phyloP scores from a whole-genome alignment of 2,113 vertebrate species.

The Cygnus atratus region DNA sequence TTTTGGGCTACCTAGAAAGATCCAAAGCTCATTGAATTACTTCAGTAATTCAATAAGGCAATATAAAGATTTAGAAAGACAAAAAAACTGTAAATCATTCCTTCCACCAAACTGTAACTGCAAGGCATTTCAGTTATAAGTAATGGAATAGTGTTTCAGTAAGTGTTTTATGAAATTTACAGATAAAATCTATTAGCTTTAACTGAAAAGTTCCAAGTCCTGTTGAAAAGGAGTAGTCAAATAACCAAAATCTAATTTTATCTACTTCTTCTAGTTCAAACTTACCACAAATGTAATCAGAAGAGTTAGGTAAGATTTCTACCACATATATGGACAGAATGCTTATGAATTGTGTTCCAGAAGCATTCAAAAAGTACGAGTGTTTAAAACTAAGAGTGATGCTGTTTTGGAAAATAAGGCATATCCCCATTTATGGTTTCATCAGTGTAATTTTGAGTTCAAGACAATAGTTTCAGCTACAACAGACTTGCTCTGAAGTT shows the following conservation, averaged over 20 bases:
- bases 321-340: background rate
- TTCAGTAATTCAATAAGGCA: background rate
- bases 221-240: background rate
- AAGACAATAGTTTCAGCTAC: background rate
- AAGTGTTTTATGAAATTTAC: background rate
- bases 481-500: background rate
- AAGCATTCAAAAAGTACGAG: background rate
- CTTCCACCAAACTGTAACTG: background rate
- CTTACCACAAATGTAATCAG: background rate
- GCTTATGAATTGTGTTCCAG: background rate
- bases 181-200: background rate
- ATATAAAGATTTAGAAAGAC: background rate
- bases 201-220: background rate
- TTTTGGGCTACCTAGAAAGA: background rate
- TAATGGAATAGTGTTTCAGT: background rate
- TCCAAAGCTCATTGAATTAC: background rate
- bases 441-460: background rate
- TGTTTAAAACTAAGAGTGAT: background rate
- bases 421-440: background rate
- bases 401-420: background rate
- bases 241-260: background rate
- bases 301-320: background rate
- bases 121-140: background rate
- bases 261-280: background rate
- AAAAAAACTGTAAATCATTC: background rate